Conservation (phyloP, 1,140 invertebrate genomes). For the Hydropsyche tenuis region DNA sequence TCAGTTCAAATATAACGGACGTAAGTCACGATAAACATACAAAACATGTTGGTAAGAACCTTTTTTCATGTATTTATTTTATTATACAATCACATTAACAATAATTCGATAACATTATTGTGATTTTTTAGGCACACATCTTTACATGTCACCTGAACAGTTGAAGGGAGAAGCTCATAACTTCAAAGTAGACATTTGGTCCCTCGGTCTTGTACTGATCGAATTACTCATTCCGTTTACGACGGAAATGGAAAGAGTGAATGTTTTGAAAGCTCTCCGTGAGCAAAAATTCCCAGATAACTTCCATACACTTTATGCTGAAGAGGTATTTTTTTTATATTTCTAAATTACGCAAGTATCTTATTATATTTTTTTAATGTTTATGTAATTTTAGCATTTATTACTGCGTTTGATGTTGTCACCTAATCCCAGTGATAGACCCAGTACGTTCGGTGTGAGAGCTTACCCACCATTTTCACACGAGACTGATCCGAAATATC, state of each 20-base stretch:
- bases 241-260: constrained; percentile 88
- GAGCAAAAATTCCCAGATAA: constrained; percentile 73
- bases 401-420: constrained; percentile 81
- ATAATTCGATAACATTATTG: constrained; percentile 3
- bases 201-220: constrained; percentile 92
- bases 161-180: constrained; percentile 78
- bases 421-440: constrained; percentile 72
- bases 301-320: constrained; percentile 70
- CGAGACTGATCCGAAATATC: constrained; percentile 38
- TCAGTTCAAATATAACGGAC: constrained; percentile 44
- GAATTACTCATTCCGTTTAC: constrained; percentile 88
- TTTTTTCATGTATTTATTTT: constrained; percentile 18
- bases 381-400: constrained; percentile 65
- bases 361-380: constrained; percentile 15
- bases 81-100: neutral
- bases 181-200: constrained; percentile 97
- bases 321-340: constrained; percentile 67
- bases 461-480: constrained; percentile 44
- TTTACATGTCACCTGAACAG: constrained; percentile 99
- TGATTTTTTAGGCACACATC: constrained; percentile 73
- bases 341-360: neutral
- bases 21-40: constrained; percentile 58
- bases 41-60: constrained; percentile 63
- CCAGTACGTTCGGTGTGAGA: constrained; percentile 76
- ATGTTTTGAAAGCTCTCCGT: constrained; percentile 68